These are phyloP conservation scores for Gandaritis pyraliata DNA, from an alignment of 2,888 invertebrate genomes.

Conservation along the genomic window DNA sequence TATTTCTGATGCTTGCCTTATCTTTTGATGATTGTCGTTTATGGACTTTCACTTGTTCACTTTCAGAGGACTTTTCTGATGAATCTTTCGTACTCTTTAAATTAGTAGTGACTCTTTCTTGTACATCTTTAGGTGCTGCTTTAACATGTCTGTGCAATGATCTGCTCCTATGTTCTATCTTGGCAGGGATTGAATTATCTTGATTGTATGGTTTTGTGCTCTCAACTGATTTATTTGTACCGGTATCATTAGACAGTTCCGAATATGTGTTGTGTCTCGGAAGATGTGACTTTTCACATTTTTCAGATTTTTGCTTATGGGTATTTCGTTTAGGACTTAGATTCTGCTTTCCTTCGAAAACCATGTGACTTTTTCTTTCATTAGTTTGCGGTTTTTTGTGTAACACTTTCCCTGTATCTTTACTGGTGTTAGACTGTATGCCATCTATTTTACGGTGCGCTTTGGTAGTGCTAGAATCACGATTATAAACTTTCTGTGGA, in stretches of 20 bases:
- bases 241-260: constrained; percentile 34
- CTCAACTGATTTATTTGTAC: constrained; percentile 28
- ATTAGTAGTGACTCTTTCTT: constrained; percentile 10
- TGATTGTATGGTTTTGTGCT: constrained; percentile 30
- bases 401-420: constrained; percentile 16
- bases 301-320: constrained; percentile 15
- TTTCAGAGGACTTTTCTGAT: constrained; percentile 27
- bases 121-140: constrained; percentile 35
- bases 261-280: constrained; percentile 17
- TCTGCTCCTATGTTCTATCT: constrained; percentile 44
- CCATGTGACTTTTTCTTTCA: constrained; percentile 21
- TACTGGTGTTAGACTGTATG: constrained; percentile 27
- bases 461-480: constrained; percentile 32
- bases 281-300: constrained; percentile 18
- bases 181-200: constrained; percentile 30
- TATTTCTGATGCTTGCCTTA: constrained; percentile 39
- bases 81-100: constrained; percentile 32
- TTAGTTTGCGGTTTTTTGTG: constrained; percentile 10
- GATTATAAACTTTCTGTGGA: constrained; percentile 34
- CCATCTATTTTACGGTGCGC: constrained; percentile 35
- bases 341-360: constrained; percentile 26
- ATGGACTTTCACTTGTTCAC: constrained; percentile 33
- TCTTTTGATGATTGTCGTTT: constrained; percentile 47
- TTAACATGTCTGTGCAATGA: constrained; percentile 44
- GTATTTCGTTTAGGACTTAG: constrained; percentile 19